A percentile compares a stretch with the other conserved stretches of the same genome.
These are phyloP conservation scores for Heliconius ethilla DNA, from an alignment of 2,888 invertebrate genomes.

Conservation along the genomic window DNA sequence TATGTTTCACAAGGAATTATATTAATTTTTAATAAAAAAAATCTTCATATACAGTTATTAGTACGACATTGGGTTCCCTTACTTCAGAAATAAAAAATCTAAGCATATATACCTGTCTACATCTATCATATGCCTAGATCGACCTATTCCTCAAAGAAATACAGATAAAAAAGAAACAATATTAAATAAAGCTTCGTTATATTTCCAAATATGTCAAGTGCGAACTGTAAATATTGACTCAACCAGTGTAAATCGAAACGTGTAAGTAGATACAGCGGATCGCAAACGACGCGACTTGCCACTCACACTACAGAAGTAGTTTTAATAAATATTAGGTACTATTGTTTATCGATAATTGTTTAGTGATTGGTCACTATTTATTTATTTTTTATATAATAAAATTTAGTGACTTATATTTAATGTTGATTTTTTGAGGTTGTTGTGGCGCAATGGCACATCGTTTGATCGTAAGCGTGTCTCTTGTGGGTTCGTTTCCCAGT, in stretches of 20 bases:
- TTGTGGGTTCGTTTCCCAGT: too few species aligned
- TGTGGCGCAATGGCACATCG: too few species aligned
- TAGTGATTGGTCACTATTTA: background rate
- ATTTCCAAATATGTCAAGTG: conserved; percentile 54
- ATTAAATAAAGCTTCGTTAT: background rate
- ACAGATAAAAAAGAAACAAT: conserved; percentile 1
- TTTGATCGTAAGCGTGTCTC: too few species aligned
- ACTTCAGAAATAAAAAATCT: too few species aligned
- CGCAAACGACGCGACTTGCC: conserved; percentile 51
- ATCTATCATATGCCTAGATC: too few species aligned
- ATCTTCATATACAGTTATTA: too few species aligned
- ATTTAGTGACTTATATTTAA: too few species aligned
- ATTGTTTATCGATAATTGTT: conserved; percentile 47
- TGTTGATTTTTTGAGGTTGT: too few species aligned
- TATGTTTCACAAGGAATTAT: background rate
- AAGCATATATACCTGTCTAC: too few species aligned
- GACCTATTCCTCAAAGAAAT: background rate
- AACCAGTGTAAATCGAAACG: conserved; percentile 57
- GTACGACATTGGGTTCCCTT: too few species aligned
- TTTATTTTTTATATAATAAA: background rate
- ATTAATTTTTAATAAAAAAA: background rate
- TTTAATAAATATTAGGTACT: conserved; percentile 52
- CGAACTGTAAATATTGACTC: conserved; percentile 63
- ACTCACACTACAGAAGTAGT: conserved; percentile 56
- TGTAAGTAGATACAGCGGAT: conserved; percentile 57